Conservation (phyloP, 2,113 vertebrate genomes). For the Mastomys natalensis region DNA sequence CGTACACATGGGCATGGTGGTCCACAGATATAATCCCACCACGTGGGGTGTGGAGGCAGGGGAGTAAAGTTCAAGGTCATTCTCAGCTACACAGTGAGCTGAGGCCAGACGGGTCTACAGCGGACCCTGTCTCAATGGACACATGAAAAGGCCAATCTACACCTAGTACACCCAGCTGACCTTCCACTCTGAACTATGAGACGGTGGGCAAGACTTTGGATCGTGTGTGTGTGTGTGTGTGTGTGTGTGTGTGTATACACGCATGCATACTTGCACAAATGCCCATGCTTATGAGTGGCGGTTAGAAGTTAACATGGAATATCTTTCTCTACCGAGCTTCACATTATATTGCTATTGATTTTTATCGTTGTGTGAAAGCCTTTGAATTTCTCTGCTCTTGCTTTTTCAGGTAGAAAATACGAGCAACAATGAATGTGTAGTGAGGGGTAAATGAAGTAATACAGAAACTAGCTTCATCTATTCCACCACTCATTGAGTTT, state of each 20-base stretch:
- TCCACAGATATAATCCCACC: no score
- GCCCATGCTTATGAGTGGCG: background rate
- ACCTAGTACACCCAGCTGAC: background rate
- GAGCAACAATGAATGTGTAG: background rate
- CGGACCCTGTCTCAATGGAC: background rate
- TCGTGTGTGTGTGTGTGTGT: background rate
- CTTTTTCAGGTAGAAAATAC: background rate
- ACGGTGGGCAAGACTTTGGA: background rate
- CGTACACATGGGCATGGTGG: no score
- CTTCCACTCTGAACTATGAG: background rate
- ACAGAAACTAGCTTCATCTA: background rate
- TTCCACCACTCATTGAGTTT: background rate
- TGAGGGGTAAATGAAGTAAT: background rate
- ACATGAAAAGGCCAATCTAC: background rate
- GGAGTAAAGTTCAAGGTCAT: background rate
- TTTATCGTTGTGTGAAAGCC: background rate
- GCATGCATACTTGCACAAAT: background rate
- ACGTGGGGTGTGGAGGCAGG: no score
- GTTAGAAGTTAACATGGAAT: background rate
- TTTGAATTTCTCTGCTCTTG: background rate
- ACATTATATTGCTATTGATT: background rate
- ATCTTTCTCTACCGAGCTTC: no score
- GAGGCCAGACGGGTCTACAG: background rate
- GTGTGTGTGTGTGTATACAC: background rate
- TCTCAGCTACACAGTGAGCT: background rate